Percentiles rank a stretch among this genome's conserved stretches.
Conservation (phyloP, 2,888 invertebrate species). For the Criorhina ranunculi region DNA sequence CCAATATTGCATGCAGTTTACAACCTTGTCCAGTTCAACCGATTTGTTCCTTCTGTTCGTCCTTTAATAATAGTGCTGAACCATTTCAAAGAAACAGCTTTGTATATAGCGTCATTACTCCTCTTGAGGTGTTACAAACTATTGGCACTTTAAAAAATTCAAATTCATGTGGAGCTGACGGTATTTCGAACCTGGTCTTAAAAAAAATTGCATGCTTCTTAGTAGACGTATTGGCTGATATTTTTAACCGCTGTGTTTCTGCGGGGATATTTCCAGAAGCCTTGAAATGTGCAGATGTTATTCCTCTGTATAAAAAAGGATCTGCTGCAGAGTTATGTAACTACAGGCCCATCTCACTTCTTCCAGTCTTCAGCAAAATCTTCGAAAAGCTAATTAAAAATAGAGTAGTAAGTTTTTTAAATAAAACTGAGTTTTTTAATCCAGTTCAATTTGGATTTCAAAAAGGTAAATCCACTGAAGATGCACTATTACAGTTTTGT, state of each 20-base stretch:
- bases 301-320: conserved; percentile 16
- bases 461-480: background rate
- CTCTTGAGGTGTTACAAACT: conserved; percentile 8
- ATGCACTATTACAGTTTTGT: background rate
- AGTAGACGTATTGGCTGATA: conserved; percentile 1
- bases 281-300: conserved; percentile 10
- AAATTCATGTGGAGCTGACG: background rate
- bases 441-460: conserved; percentile 4
- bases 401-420: background rate
- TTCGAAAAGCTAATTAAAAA: conserved; percentile 22
- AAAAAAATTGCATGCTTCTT: conserved; percentile 27
- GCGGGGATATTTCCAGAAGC: conserved; percentile 7
- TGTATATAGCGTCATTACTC: conserved; percentile 6
- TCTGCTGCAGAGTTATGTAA: conserved; percentile 7
- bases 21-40: conserved; percentile 10
- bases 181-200: background rate
- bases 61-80: background rate
- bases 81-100: background rate
- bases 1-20: conserved; percentile 9
- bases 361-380: background rate
- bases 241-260: conserved; percentile 13
- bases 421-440: conserved; percentile 5
- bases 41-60: background rate
- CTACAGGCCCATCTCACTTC: background rate
- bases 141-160: conserved; percentile 18